phyloP scores from a whole-genome alignment of 2,797 vertebrate species.

The Phalanger gymnotis region DNA sequence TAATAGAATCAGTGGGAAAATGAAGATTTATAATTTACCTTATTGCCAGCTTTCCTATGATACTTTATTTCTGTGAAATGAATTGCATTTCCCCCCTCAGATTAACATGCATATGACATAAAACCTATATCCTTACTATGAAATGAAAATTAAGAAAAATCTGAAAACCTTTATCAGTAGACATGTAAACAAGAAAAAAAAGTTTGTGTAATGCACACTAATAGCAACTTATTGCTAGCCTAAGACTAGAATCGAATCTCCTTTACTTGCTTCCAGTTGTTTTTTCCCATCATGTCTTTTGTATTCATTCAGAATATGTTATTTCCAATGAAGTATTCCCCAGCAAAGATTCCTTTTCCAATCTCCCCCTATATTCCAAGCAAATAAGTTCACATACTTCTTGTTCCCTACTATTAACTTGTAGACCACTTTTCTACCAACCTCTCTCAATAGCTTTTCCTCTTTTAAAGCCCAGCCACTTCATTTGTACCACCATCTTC shows the following conservation, averaged over 20 bases:
- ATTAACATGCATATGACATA: neutral
- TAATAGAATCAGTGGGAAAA: neutral
- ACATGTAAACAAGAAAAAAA: neutral
- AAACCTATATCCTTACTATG: neutral
- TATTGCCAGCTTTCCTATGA: neutral
- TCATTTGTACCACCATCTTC: neutral
- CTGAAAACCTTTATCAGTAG: neutral
- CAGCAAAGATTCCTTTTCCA: neutral
- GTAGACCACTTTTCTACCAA: neutral
- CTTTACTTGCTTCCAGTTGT: neutral
- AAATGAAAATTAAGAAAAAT: neutral
- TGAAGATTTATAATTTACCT: neutral
- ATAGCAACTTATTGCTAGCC: neutral
- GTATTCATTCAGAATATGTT: neutral
- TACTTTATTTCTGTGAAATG: neutral
- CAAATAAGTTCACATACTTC: neutral
- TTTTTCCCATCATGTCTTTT: neutral
- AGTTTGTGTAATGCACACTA: neutral
- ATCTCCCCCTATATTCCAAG: neutral
- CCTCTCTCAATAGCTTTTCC: neutral
- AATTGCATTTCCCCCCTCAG: neutral
- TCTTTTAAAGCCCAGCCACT: neutral
- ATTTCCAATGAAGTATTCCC: neutral
- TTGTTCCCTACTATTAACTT: neutral
- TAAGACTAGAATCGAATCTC: neutral